Conservation (phyloP, 1,140 invertebrate genomes). For the Drosophila littoralis region DNA sequence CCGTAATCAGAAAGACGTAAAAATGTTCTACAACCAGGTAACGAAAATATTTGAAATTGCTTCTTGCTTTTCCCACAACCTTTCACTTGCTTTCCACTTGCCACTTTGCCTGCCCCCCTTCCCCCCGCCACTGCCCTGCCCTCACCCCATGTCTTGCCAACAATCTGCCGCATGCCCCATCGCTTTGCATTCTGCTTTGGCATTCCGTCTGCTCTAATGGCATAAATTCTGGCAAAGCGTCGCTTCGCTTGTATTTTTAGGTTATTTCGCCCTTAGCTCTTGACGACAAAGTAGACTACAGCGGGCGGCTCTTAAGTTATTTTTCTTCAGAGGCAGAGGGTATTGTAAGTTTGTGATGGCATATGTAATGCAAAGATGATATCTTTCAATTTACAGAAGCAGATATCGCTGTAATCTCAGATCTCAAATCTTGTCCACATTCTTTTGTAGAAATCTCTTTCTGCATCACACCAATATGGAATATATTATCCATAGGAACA, state of each 20-base stretch:
- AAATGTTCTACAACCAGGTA: constrained; percentile 77
- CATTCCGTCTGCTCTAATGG: constrained; percentile 77
- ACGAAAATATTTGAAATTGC: constrained; percentile 81
- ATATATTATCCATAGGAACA: too few species aligned
- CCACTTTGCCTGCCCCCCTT: neutral
- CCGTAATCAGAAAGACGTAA: constrained; percentile 80
- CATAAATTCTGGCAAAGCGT: constrained; percentile 67
- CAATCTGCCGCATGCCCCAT: neutral
- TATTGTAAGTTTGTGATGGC: neutral
- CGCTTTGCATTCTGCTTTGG: constrained; percentile 42
- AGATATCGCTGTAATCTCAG: too few species aligned
- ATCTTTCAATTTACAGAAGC: too few species aligned
- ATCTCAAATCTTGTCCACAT: too few species aligned
- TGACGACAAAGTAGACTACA: constrained; percentile 36
- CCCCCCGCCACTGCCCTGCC: neutral
- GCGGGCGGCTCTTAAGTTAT: constrained; percentile 25
- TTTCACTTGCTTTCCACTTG: constrained; percentile 22
- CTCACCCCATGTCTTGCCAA: neutral
- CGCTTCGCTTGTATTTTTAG: constrained; percentile 40
- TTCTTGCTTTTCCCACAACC: constrained; percentile 68
- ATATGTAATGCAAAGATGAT: too few species aligned
- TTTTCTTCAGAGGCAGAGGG: constrained; percentile 23
- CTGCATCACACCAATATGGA: too few species aligned
- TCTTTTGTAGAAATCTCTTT: too few species aligned
- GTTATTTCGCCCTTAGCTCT: constrained; percentile 24